A percentile compares a stretch with the other conserved stretches of the same genome.
These are phyloP conservation scores for Contarinia nasturtii DNA, from an alignment of 1,140 invertebrate species.

Conservation along the genomic window DNA sequence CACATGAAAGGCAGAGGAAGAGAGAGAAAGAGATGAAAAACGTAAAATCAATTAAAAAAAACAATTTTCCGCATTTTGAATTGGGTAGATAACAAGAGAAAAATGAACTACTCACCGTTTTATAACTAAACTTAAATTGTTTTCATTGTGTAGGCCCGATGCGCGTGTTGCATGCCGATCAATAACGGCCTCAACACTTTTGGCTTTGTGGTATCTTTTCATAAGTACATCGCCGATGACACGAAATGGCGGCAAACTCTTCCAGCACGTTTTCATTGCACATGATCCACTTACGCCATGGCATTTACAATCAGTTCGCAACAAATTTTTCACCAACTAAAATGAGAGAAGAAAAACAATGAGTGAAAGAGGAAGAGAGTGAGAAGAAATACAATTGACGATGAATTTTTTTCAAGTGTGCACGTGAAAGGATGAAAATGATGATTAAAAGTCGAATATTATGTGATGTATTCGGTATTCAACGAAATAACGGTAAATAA, in stretches of 20 bases:
- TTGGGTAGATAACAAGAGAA: no score
- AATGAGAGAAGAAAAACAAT: slow-evolving; percentile 10
- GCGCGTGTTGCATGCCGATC: slow-evolving; percentile 7
- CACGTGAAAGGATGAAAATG: no score
- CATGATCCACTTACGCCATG: slow-evolving; percentile 93
- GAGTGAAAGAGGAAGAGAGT: no score
- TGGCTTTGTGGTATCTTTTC: slow-evolving; percentile 65
- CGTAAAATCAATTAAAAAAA: neutral
- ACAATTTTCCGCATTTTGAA: no score
- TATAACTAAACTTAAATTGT: slow-evolving; percentile 26
- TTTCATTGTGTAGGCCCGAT: slow-evolving; percentile 10
- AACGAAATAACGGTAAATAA: no score
- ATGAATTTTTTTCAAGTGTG: no score
- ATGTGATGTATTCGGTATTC: no score
- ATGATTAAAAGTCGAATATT: no score
- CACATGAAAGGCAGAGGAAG: neutral
- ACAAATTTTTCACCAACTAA: slow-evolving; percentile 66
- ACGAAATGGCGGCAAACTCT: slow-evolving; percentile 67
- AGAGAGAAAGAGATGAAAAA: no score
- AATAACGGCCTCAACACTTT: slow-evolving; percentile 38
- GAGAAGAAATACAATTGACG: no score
- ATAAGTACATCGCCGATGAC: slow-evolving; percentile 65
- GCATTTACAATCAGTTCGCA: slow-evolving; percentile 82
- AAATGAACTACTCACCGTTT: slow-evolving; percentile 23
- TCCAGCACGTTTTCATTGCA: slow-evolving; percentile 88